Evolutionary conservation across 2,113 vertebrate species (phyloP), one percentile per base, ranked within the genome.

Genomic region (Muscicapa adusta): DNA sequence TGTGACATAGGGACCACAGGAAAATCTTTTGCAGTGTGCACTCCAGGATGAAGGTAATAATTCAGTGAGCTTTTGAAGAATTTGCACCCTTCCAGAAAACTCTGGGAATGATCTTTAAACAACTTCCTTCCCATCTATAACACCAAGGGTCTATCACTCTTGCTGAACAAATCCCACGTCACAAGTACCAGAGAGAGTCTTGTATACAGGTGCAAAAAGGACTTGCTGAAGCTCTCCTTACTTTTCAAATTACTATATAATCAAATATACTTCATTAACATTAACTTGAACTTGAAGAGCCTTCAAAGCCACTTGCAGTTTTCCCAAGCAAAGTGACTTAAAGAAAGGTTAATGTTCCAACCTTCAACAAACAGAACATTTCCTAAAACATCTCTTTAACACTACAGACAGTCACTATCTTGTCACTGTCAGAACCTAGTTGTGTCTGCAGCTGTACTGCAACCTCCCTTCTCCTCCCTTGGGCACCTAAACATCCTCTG

Each of bases 51-150:
- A 84, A 76, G 51, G 67, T 36, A 94, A 68, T 83, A 42, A 88
- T 91, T 91, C 89, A 96, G 88, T 54, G 86, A 89, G 82, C 79
- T 87, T 96, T 79, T 81, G 45, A 62, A 81, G 89, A 90, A 92
- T 93, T 93, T 88, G 51, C 80, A 92, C 77, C 70, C 34, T 93
- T 58, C 40, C 60, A 74, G 57, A 90, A 90, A 93, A 74, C 38
- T 95, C 84, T 63, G 61, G 66, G 61, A 92, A 76, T 48, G 16
- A 89, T 66, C 50, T 81, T 83, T 85, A 60, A 91, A 85, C 57
- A 77, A 57, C 25, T 72, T 75, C 71, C 53, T 92, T 74, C 16
- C 57, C 58, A 28, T 61, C 71, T 91, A 0, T 56, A 85, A 71
- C 82, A 82, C 43, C 16, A 60, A 57, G 48, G 20, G 54, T 82